These are phyloP conservation scores for Troilus luridus DNA, from an alignment of 2,888 invertebrate species.

Conservation along the genomic window DNA sequence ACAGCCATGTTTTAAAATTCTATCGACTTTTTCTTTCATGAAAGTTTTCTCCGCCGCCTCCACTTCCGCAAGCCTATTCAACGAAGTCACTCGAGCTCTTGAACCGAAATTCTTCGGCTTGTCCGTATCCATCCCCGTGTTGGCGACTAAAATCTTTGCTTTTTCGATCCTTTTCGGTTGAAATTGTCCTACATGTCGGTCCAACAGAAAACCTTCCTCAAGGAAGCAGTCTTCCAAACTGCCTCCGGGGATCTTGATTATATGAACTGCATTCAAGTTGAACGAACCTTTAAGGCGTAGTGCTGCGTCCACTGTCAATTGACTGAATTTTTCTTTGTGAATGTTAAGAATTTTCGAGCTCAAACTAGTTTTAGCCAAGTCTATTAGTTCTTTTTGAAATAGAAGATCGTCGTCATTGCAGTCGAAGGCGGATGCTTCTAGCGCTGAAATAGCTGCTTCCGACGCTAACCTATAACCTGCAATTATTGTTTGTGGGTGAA, in stretches of 20 bases:
- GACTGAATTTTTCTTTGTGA: conserved; percentile 96
- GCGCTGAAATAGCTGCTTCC: conserved; percentile 85
- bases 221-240: conserved; percentile 95
- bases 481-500: conserved; percentile 98
- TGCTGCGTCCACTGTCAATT: conserved; percentile 95
- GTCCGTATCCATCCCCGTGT: conserved; percentile 99
- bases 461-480: conserved; percentile 92
- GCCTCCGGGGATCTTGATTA: conserved; percentile 97
- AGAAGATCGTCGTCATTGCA: conserved; percentile 83
- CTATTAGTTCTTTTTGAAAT: conserved; percentile 90
- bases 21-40: conserved; percentile 98
- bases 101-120: conserved; percentile 99
- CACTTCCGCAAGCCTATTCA: conserved; percentile 96
- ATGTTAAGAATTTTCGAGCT: conserved; percentile 98
- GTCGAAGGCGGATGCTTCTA: conserved; percentile 84
- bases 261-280: conserved; percentile 95
- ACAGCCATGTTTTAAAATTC: conserved; percentile 93
- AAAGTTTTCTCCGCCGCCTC: conserved; percentile 99
- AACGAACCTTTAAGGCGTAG: conserved; percentile 96
- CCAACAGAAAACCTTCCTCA: conserved; percentile 92
- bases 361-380: conserved; percentile 96
- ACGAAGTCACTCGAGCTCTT: conserved; percentile 91
- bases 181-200: conserved; percentile 97
- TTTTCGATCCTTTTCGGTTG: conserved; percentile 97
- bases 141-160: conserved; percentile 96